A percentile compares a stretch with the other conserved stretches of the same genome.
These are phyloP conservation scores for Tetrao urogallus DNA, from an alignment of 2,113 vertebrate genomes.

Conservation along the genomic window DNA sequence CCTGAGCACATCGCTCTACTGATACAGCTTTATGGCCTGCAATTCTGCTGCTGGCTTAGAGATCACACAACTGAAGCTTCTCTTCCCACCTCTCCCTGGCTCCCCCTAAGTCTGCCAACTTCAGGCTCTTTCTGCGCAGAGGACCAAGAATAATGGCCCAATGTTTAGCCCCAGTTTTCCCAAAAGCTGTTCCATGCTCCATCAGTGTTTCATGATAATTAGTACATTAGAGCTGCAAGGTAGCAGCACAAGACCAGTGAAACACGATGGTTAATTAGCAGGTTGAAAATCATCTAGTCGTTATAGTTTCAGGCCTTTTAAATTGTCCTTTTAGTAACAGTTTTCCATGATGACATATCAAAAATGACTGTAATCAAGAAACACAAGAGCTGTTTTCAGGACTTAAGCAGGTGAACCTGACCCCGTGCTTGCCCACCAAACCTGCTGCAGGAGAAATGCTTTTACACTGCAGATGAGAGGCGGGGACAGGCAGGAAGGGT, in stretches of 20 bases:
- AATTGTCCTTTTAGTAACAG: constrained; percentile 31
- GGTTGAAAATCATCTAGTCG: constrained; percentile 40
- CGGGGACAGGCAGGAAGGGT: neutral
- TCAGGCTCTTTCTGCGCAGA: neutral
- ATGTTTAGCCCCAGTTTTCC: neutral
- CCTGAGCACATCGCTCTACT: accelerated
- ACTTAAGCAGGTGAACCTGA: neutral
- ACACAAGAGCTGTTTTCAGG: neutral
- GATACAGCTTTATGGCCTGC: accelerated
- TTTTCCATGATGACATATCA: constrained; percentile 12
- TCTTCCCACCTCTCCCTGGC: neutral
- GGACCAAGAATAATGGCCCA: neutral
- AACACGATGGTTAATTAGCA: constrained; percentile 55
- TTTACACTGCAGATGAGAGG: neutral
- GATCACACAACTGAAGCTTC: neutral
- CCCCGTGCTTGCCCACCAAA: neutral
- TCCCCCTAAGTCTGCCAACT: neutral
- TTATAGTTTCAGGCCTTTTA: constrained; percentile 31
- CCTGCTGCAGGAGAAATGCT: neutral
- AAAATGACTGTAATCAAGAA: neutral
- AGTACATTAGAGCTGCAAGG: neutral
- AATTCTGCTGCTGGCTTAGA: neutral
- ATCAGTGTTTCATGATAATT: neutral
- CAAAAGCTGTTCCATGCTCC: neutral
- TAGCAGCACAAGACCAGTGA: neutral